A percentile compares a stretch with the other conserved stretches of the same genome.
Conservation (phyloP, 2,113 vertebrate species). For the Protobothrops flavoviridis region DNA sequence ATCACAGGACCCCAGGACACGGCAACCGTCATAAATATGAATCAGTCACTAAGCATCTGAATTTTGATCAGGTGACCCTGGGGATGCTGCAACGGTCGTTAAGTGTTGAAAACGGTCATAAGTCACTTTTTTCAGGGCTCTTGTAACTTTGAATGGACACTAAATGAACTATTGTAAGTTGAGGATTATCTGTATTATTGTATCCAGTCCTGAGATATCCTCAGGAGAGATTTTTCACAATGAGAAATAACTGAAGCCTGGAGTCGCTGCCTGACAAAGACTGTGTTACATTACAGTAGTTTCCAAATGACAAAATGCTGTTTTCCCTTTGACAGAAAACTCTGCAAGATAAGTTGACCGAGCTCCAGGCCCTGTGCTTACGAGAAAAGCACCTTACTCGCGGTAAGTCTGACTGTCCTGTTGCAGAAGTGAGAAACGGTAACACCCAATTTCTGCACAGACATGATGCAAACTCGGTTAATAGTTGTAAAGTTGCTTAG, state of each 20-base stretch:
- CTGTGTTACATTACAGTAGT: fast-evolving
- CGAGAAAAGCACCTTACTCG: slow-evolving; percentile 82
- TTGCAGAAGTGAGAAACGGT: slow-evolving; percentile 51
- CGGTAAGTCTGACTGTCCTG: slow-evolving; percentile 71
- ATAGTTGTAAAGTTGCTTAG: neutral
- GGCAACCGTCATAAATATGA: too few relatives aligned
- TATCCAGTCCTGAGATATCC: neutral
- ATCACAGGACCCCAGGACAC: too few relatives aligned
- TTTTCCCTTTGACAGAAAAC: slow-evolving; percentile 73
- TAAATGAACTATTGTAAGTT: neutral
- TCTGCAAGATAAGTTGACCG: slow-evolving; percentile 80
- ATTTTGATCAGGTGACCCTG: too few relatives aligned
- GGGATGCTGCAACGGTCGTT: neutral
- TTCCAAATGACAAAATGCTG: neutral
- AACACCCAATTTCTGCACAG: neutral
- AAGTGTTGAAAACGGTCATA: neutral
- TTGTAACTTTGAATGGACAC: neutral
- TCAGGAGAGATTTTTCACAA: neutral
- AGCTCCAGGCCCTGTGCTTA: slow-evolving; percentile 79
- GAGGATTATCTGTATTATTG: neutral
- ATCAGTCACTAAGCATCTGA: too few relatives aligned
- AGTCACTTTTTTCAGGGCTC: neutral
- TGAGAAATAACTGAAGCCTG: neutral
- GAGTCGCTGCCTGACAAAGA: fast-evolving
- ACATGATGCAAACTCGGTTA: neutral